Evolutionary conservation across 2,113 vertebrate genomes (phyloP), one percentile per base, ranked within the genome.

Genomic region (Corythoichthys haematopterus): DNA sequence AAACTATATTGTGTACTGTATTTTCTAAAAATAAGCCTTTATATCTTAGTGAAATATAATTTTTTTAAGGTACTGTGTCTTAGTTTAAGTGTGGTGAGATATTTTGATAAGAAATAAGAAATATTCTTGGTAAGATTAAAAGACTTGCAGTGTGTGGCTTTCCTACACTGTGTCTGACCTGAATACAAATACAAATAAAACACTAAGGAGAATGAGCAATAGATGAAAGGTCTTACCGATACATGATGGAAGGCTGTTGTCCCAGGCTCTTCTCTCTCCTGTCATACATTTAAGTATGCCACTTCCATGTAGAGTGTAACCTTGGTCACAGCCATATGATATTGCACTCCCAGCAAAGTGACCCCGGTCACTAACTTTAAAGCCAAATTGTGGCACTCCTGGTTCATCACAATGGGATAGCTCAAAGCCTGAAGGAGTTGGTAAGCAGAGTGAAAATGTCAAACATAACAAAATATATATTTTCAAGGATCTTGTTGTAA

Each of bases 361-460:
- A 66, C 97, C 97, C 85, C 96, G 94, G 85, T 99, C 97, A 64
- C 93, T 97, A 78, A 94, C 94, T 90, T 98, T 98, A 78, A 96
- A 96, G 50, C 97, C 97, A 75, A 98, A 99, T 82, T 98, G 97
- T 5, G 97, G 97, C 66, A 98, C 92, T 2, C 96, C 96, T 36
- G 97, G 97, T 66, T 98, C 97, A 52, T 99, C 96, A 79, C 97
- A 99, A 70, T 98, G 95, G 67, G 96, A 97, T 10, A 99, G 93
- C 79, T 98, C 96, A 89, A 99, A 98, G 88, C 94, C 97, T 99
- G 64, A 14, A 47, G 6, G 78, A 55, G 64, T 3, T 36, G 15
- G 45, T 28, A 58, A 47, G 35, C 52, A 60, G 3, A 64, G 40
- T 47, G 7, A 37, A 51, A 14, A 50, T 5, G 15, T 33, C 45